Evolutionary conservation across 2,113 vertebrate genomes (phyloP), one percentile per base, ranked within the genome.

Genomic region (Alces alces): DNA sequence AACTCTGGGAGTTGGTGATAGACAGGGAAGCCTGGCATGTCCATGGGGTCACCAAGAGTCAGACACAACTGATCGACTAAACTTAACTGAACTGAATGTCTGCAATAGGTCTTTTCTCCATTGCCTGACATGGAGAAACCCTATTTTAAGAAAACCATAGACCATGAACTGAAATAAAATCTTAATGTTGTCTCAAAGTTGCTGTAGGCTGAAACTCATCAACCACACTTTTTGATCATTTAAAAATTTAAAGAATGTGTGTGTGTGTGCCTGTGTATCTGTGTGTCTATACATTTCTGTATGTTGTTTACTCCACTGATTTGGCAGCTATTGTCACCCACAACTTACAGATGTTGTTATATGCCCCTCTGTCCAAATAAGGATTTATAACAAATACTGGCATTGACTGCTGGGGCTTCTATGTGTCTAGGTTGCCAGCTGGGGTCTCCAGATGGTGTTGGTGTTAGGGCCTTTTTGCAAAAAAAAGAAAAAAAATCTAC

Each of bases 101-200:
- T 73, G 2, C 66, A 39, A 39, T 73, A 36, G 57, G 33, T 43
- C 91, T 73, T 97, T 91, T 91, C 89, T 86, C 45, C n/a, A 93
- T 2, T 58, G 82, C 33, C 86, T 95, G 21, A 82, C 33, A 80
- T 66, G 91, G 76, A 92, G 64, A 95, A 89, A 79, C n/a, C 58
- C 89, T 89, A 91, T 78, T 96, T 93, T 87, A 89, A 89, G 93
- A 93, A 96, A 96, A 91, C 25, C 60, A 86, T 43, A 73, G 90
- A 60, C 23, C 64, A 96, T 39, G 28, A 93, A 86, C 11, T 96
- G 39, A 93, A 95, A 89, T 43, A 47, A 13, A 55, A 43, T 96
- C 27, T 95, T 82, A 94, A 61, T 54, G 60, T 50, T 84, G 64
- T 91, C 58, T 50, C 45, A 8, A 86, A 78, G 33, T 55, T 61